These are phyloP conservation scores for Crotalus horridus DNA, from an alignment of 2,113 vertebrate genomes.

Conservation along the genomic window DNA sequence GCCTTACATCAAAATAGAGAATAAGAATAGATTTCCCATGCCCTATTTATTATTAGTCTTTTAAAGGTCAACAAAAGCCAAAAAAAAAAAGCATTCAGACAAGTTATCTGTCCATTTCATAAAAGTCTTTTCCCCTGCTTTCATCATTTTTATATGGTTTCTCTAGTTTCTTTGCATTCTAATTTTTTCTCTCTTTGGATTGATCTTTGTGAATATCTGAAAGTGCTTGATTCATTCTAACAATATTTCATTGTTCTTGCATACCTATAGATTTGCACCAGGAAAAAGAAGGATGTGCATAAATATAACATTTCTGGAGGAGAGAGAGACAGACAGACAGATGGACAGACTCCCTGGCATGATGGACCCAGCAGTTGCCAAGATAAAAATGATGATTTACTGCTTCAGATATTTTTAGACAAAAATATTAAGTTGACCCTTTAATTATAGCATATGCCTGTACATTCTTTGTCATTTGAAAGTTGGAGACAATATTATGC, in stretches of 20 bases:
- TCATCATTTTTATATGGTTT: not conserved
- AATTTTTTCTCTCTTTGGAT: not conserved
- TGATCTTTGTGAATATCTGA: not conserved
- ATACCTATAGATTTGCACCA: not conserved
- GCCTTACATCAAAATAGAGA: not conserved
- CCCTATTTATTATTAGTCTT: not conserved
- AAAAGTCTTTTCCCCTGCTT: not conserved
- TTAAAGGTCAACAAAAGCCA: not conserved
- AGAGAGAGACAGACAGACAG: not conserved
- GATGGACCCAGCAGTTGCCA: not conserved
- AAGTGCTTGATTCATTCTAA: not conserved
- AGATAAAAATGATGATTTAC: not conserved
- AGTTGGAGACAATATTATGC: not conserved
- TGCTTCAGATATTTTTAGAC: not conserved
- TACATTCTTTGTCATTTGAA: not conserved
- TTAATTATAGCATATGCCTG: not conserved
- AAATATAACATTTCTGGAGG: not conserved
- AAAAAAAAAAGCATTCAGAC: not conserved
- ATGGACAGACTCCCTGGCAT: not conserved
- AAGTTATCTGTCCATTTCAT: not conserved
- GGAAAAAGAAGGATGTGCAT: not conserved
- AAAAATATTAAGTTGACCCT: not conserved
- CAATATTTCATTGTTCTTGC: not conserved
- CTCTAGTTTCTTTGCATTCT: not conserved
- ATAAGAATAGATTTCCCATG: not conserved